Evolutionary conservation across 2,888 invertebrate species (phyloP).

Genomic region (Zonitis immaculata): DNA sequence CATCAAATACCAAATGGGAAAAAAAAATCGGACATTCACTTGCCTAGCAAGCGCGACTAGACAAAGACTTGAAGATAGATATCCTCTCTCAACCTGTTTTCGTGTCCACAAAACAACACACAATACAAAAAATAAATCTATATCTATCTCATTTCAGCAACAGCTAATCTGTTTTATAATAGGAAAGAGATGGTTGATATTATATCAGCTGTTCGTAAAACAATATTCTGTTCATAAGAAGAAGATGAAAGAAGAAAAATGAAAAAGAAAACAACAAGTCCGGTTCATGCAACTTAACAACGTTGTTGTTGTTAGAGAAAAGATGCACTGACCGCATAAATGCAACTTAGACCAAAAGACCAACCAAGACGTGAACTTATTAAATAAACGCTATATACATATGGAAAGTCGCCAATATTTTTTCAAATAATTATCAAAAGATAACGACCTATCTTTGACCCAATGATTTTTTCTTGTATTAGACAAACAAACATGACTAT

Average conservation of each 20-base stretch:
- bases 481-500: no score
- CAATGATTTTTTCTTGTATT: not conserved
- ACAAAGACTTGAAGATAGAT: not conserved
- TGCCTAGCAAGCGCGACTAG: slow-evolving; percentile 1
- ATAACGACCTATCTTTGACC: not conserved
- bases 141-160: not conserved
- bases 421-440: not conserved
- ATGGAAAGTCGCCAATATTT: not conserved
- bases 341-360: slow-evolving; percentile 34
- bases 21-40: not conserved
- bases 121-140: not conserved
- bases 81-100: not conserved
- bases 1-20: no score
- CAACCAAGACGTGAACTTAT: slow-evolving; percentile 48
- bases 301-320: slow-evolving; percentile 8
- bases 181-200: not conserved
- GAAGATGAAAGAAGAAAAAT: slow-evolving; percentile 22
- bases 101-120: not conserved
- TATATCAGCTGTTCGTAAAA: not conserved
- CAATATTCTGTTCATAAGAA: not conserved
- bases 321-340: slow-evolving; percentile 49
- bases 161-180: not conserved
- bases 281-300: slow-evolving; percentile 29
- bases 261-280: slow-evolving; percentile 35
- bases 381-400: not conserved